A percentile compares a stretch with the other conserved stretches of the same genome.
Evolutionary conservation across 2,888 invertebrate genomes (phyloP).

Genomic region (Nematopogon swammerdamellus): DNA sequence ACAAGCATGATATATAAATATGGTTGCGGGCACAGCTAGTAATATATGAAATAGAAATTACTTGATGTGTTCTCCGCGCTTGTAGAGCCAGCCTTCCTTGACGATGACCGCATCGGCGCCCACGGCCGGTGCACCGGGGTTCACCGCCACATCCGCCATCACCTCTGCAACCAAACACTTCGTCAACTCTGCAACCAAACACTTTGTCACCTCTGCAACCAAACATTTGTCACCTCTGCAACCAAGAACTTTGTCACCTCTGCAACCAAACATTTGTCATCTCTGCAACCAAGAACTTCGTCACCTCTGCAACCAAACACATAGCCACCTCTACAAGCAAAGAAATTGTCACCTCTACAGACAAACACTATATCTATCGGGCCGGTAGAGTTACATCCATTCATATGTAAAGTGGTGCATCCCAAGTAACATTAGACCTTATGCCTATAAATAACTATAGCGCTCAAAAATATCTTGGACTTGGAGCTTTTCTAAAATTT

Average conservation of each 20-base stretch:
- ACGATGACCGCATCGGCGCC: slow-evolving; percentile 56
- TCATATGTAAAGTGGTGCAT: too few species aligned
- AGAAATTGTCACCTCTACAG: too few species aligned
- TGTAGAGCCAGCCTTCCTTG: slow-evolving; percentile 94
- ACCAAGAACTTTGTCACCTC: slow-evolving; percentile 28
- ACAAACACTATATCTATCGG: too few species aligned
- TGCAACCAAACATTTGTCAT: slow-evolving; percentile 25
- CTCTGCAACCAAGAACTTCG: background rate
- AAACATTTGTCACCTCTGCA: slow-evolving; percentile 26
- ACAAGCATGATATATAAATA: too few species aligned
- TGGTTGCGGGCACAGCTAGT: too few species aligned
- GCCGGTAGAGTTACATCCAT: too few species aligned
- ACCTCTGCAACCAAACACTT: background rate
- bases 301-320: too few species aligned
- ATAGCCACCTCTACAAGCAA: too few species aligned
- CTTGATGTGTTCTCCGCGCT: slow-evolving; percentile 93
- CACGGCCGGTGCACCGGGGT: slow-evolving; percentile 33
- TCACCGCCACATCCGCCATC: slow-evolving; percentile 53
- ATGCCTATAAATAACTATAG: too few species aligned
- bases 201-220: slow-evolving; percentile 26
- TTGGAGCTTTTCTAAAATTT: too few species aligned
- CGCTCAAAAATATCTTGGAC: too few species aligned
- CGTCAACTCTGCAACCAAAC: slow-evolving; percentile 23
- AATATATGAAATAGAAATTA: background rate
- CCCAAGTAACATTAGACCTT: too few species aligned